These are phyloP conservation scores for Leptinotarsa tumamoca DNA, from an alignment of 2,888 invertebrate genomes.

Conservation along the genomic window DNA sequence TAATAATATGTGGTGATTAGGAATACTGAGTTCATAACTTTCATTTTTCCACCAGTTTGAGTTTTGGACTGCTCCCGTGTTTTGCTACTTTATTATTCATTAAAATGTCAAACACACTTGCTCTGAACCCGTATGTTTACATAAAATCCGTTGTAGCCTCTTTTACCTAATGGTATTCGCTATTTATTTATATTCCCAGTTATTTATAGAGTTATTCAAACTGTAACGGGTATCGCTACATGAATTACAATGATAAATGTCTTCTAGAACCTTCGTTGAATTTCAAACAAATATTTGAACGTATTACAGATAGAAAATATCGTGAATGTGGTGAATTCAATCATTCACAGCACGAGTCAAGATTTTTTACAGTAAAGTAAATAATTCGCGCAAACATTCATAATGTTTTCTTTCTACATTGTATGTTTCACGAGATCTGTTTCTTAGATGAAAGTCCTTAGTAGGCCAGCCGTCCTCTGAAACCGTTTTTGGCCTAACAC, in stretches of 20 bases:
- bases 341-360: background rate
- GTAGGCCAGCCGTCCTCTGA: no score
- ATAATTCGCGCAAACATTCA: background rate
- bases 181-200: constrained; percentile 12
- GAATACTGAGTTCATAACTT: no score
- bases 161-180: constrained; percentile 14
- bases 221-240: constrained; percentile 14
- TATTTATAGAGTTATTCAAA: constrained; percentile 21
- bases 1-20: no score
- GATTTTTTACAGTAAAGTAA: background rate
- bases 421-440: background rate
- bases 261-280: constrained; percentile 7
- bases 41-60: background rate
- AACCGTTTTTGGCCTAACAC: no score
- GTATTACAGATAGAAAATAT: background rate
- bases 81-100: constrained; percentile 19
- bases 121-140: constrained; percentile 7
- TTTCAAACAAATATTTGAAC: constrained; percentile 16
- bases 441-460: background rate
- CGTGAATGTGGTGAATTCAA: background rate
- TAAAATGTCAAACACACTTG: constrained; percentile 18
- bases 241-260: constrained; percentile 14
- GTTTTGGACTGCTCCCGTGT: constrained; percentile 4
- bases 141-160: constrained; percentile 18
- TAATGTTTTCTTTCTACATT: background rate